Percentiles rank a stretch among this genome's conserved stretches.
These are phyloP conservation scores for Saccopteryx bilineata DNA, from an alignment of 2,113 vertebrate species.

Conservation along the genomic window DNA sequence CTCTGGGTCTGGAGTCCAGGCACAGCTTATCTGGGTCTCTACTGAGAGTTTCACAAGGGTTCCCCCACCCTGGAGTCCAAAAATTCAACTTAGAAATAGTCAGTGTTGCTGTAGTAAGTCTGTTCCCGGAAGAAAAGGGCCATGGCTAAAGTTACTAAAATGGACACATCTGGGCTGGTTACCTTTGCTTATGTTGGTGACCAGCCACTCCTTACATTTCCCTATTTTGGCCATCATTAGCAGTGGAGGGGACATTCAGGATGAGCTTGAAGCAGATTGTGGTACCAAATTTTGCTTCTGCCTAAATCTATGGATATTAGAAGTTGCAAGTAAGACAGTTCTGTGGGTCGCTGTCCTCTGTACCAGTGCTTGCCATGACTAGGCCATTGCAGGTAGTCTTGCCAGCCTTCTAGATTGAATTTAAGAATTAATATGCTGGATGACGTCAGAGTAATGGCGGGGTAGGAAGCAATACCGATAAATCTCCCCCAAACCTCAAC, in stretches of 20 bases:
- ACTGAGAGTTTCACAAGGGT: not conserved
- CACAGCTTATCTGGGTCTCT: not conserved
- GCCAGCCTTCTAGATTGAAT: not conserved
- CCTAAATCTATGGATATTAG: not conserved
- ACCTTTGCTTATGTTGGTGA: not conserved
- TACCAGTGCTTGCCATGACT: not conserved
- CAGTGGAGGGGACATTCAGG: not conserved
- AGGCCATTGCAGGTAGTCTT: not conserved
- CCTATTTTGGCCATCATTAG: not conserved
- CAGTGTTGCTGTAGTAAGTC: not conserved
- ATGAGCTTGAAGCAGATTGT: not conserved
- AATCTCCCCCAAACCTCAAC: too few relatives aligned
- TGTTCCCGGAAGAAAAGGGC: not conserved
- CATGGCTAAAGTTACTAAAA: not conserved
- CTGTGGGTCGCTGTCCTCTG: not conserved
- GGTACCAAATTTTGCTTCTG: not conserved
- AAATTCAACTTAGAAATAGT: not conserved
- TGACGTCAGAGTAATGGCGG: too few relatives aligned
- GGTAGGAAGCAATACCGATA: too few relatives aligned
- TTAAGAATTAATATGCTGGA: not conserved
- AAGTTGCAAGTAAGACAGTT: not conserved
- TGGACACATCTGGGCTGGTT: not conserved
- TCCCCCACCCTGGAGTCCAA: not conserved
- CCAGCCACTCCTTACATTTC: not conserved
- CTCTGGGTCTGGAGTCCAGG: not conserved